Percentiles rank a stretch among this genome's conserved stretches.
Conservation (phyloP, 2,888 invertebrate genomes). For the Eugnorisma glareosa region DNA sequence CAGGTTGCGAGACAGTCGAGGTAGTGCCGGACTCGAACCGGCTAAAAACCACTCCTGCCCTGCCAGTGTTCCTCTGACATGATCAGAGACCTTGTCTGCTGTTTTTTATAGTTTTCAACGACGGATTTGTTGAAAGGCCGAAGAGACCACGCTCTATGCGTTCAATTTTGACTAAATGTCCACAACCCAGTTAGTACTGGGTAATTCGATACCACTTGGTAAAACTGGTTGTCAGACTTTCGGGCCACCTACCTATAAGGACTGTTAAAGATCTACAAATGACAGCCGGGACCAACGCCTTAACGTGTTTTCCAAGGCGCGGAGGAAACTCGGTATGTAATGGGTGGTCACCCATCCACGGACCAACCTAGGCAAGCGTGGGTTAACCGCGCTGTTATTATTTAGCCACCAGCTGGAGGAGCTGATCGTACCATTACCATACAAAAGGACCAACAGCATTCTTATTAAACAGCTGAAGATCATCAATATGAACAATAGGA, state of each 20-base stretch:
- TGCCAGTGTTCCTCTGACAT: too few species aligned
- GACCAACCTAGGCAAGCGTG: neutral
- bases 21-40: too few species aligned
- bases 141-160: too few species aligned
- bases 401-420: neutral
- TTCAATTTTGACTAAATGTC: too few species aligned
- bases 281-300: too few species aligned
- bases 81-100: too few species aligned
- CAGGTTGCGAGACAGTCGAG: too few species aligned
- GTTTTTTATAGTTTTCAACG: too few species aligned
- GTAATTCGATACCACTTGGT: too few species aligned
- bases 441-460: neutral
- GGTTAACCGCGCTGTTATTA: neutral
- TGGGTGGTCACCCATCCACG: neutral
- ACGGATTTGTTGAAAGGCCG: too few species aligned
- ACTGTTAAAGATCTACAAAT: neutral
- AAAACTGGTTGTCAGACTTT: neutral
- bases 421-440: neutral
- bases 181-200: too few species aligned
- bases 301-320: neutral
- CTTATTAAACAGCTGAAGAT: neutral
- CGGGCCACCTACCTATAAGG: neutral
- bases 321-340: neutral
- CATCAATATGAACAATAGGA: conserved; percentile 39
- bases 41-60: too few species aligned